Evolutionary conservation across 2,113 vertebrate genomes (phyloP).

Genomic region (Myiagra hebetior): DNA sequence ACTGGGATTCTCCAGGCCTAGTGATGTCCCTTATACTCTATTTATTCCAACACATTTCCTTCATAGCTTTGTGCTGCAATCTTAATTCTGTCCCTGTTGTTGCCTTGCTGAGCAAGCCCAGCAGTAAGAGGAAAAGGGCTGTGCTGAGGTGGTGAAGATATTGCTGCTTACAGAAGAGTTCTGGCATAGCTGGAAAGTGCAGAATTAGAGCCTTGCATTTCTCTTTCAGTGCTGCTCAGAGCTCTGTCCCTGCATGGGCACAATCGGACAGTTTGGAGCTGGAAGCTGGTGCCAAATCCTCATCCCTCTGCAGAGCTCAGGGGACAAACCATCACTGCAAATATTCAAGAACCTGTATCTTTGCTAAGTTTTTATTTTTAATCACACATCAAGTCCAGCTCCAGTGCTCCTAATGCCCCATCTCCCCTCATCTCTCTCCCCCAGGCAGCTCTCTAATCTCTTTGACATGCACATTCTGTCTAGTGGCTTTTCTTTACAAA

Average conservation of each 20-base stretch:
- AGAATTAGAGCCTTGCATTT: background rate
- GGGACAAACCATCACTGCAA: background rate
- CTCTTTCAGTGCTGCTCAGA: background rate
- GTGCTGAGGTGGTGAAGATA: background rate
- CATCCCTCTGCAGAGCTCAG: background rate
- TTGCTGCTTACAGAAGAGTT: background rate
- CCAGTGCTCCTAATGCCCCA: background rate
- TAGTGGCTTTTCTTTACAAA: conserved; percentile 49
- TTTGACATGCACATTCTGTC: conserved; percentile 32
- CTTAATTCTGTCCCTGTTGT: background rate
- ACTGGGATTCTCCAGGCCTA: background rate
- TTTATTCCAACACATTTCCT: background rate
- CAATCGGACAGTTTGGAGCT: background rate
- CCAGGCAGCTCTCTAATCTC: conserved; percentile 39
- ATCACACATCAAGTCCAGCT: background rate
- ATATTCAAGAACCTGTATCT: background rate
- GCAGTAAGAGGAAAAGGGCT: background rate
- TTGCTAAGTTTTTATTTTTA: background rate
- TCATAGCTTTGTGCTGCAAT: background rate
- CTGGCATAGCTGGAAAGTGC: background rate
- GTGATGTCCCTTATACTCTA: background rate
- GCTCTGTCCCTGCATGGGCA: background rate
- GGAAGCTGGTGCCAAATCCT: background rate
- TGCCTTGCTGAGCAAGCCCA: background rate
- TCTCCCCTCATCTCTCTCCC: conserved; percentile 2